A percentile compares a stretch with the other conserved stretches of the same genome.
phyloP scores from a whole-genome alignment of 2,797 vertebrate species.

The Halcyon badia region DNA sequence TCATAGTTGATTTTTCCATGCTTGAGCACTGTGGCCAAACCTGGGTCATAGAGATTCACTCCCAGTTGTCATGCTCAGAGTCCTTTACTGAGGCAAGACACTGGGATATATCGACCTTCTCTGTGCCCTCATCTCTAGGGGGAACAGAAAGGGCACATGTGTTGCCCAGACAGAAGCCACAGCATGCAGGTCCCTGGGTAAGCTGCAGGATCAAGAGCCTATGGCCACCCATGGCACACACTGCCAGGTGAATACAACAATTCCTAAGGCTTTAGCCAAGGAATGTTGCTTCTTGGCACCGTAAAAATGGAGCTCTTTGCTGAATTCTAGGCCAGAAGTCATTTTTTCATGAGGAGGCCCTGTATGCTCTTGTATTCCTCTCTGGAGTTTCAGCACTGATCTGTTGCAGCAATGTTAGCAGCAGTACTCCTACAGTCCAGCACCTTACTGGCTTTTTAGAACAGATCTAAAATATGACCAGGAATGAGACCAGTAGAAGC shows the following conservation, averaged over 20 bases:
- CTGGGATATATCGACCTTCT: background rate
- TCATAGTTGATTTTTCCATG: background rate
- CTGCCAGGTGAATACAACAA: background rate
- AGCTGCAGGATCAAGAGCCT: background rate
- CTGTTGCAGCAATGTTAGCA: background rate
- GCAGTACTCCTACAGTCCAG: background rate
- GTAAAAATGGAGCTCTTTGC: background rate
- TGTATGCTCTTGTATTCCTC: background rate
- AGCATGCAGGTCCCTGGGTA: background rate
- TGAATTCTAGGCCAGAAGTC: background rate
- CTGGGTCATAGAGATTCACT: background rate
- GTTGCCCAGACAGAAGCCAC: background rate
- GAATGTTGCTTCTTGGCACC: background rate
- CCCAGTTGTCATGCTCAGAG: background rate
- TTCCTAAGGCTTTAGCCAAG: background rate
- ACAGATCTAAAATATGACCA: background rate
- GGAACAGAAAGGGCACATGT: background rate
- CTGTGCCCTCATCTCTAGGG: background rate
- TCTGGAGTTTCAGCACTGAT: background rate
- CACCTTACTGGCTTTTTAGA: background rate
- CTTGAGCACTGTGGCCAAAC: background rate
- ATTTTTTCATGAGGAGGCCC: background rate
- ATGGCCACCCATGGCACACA: fast-evolving
- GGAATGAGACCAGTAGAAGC: background rate
- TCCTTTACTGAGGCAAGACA: background rate